Base-by-base conservation (phyloP, 2,113 vertebrate genomes). In the Archilochus colubris region DNA sequence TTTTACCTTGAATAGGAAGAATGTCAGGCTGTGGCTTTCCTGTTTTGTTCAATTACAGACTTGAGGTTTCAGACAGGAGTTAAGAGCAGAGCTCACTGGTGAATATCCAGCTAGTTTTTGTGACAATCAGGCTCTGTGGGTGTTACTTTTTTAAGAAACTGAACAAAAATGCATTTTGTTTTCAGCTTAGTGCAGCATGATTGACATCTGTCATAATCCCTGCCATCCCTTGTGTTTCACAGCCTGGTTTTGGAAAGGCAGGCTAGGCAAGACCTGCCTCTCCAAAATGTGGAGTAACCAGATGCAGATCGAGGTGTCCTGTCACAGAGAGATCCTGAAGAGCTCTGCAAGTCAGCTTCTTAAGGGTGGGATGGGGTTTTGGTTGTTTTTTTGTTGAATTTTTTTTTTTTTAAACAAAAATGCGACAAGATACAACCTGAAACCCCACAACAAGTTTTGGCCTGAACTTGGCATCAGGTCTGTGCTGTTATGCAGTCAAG, bases 401-500 rank as follows among this genome's bases (percentile, higher is more conserved):
- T 79, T 74, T 51, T 46, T 74, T 5, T 40, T 40, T 40, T 40
- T 40, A 20, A 95, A 55, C 24, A 33, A 84, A 96, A 93, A 27
- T 30, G 43, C 40, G 46, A 24, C 69, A 22, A 76, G 83, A 38
- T 73, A 75, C 61, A 94, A 93, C 82, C 81, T 1, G 78, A 96
- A 96, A 92, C 91, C 86, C 55, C 62, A 0, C 55, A 46, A 95
- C 96, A 96, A 94, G 95, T 96, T 95, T 94, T 95, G 91, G 82
- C 96, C 95, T 97, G 96, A 96, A 20, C 70, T 92, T 96, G 96
- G 96, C 95, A 85, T 38, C 86, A 75, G 1, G 27, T 75, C 87
- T 51, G 3, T 59, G 90, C 77, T 94, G 76, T 93, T 89, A 1
- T 7, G 94, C 90, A 94, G 95, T 46, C 9, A 6, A 89, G 62